Evolutionary conservation across 92 coral and sea anemone genomes (phyloP).

Genomic region (Zoanthus solanderi): DNA sequence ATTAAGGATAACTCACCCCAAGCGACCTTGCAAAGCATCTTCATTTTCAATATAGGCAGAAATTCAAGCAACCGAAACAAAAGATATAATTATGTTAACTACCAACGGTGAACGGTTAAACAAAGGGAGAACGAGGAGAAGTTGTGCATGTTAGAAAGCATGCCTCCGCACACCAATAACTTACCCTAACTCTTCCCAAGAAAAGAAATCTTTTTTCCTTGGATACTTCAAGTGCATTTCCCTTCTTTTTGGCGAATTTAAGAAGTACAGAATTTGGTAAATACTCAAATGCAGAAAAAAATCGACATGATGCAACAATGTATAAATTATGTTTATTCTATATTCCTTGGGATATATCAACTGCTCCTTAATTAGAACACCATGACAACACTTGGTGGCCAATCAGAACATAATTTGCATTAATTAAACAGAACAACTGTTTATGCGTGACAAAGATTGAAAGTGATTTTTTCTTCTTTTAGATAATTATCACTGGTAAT

Average conservation of each 20-base stretch:
- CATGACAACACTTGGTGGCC: constrained; percentile 34
- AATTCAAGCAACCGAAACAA: constrained; percentile 1
- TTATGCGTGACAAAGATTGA: neutral
- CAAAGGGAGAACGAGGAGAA: neutral
- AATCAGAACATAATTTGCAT: constrained; percentile 20
- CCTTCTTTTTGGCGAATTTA: too few relatives aligned
- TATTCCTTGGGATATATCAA: neutral
- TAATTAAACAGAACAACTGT: neutral
- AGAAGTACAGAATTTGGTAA: neutral
- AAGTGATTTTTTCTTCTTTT: neutral
- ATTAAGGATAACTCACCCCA: constrained; percentile 74
- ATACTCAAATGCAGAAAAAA: constrained; percentile 1
- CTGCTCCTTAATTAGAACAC: constrained; percentile 29
- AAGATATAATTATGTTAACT: constrained; percentile 4
- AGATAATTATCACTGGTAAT: too few relatives aligned
- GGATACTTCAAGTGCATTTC: constrained; percentile 90
- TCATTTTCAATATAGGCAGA: constrained; percentile 7
- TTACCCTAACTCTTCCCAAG: constrained; percentile 91
- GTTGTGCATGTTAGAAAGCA: neutral
- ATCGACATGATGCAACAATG: neutral
- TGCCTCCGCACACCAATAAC: neutral
- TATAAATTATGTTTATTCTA: too few relatives aligned
- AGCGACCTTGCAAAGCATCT: constrained; percentile 92
- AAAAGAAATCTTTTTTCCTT: constrained; percentile 71
- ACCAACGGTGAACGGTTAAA: neutral